Conservation (phyloP, 2,113 vertebrate genomes). For the Pogonocichla stellata region DNA sequence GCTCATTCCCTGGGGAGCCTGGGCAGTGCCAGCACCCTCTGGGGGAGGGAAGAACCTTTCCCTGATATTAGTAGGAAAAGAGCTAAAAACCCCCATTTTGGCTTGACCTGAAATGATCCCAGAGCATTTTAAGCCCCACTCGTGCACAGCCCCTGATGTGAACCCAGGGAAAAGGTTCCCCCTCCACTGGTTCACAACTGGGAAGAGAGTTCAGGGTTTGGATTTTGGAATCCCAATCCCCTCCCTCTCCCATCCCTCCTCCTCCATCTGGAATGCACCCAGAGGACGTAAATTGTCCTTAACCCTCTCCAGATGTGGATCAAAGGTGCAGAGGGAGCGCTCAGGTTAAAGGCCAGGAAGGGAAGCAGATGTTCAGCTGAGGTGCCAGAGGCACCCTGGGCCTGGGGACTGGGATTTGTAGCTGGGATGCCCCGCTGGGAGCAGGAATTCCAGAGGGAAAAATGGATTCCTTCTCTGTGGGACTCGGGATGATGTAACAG, state of each 20-base stretch:
- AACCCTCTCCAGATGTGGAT: neutral
- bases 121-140: neutral
- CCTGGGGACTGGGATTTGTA: neutral
- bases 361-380: neutral
- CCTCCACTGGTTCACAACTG: neutral
- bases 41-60: neutral
- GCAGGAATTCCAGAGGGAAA: neutral
- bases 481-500: neutral
- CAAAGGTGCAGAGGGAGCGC: neutral
- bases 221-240: neutral
- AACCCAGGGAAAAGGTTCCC: neutral
- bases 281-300: neutral
- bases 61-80: neutral
- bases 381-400: accelerated
- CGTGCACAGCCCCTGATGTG: accelerated
- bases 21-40: neutral
- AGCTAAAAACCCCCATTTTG: neutral
- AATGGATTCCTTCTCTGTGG: neutral
- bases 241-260: neutral
- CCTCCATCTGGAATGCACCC: neutral
- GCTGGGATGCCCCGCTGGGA: neutral
- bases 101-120: accelerated
- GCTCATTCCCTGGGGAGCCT: neutral
- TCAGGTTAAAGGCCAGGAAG: neutral
- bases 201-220: neutral